phyloP scores from a whole-genome alignment of 2,113 vertebrate species.

The Craseonycteris thonglongyai region DNA sequence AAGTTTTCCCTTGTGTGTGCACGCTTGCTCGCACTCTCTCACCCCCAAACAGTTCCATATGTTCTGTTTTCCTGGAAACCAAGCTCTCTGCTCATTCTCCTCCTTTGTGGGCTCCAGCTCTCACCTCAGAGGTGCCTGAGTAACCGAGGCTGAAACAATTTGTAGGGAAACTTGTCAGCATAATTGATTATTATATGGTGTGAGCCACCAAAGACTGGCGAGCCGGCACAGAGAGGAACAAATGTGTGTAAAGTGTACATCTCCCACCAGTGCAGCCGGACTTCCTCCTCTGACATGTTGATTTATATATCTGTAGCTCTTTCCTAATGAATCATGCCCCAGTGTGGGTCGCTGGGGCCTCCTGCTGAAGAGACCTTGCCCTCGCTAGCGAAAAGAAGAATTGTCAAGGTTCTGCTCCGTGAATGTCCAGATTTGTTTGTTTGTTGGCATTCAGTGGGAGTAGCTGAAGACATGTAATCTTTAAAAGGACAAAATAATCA shows the following conservation, averaged over 20 bases:
- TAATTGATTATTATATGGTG: constrained; percentile 81
- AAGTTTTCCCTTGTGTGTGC: neutral
- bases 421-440: neutral
- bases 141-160: constrained; percentile 57
- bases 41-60: constrained; percentile 42
- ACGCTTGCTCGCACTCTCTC: neutral
- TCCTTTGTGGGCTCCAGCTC: neutral
- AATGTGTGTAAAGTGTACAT: neutral
- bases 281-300: constrained; percentile 66
- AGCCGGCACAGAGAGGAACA: constrained; percentile 60
- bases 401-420: constrained; percentile 17
- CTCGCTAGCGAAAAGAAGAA: constrained; percentile 23
- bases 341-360: constrained; percentile 67
- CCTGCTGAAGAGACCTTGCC: constrained; percentile 70
- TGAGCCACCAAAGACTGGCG: constrained; percentile 65
- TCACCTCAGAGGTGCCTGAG: neutral
- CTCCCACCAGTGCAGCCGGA: constrained; percentile 5
- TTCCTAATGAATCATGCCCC: constrained; percentile 60
- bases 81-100: neutral
- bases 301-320: constrained; percentile 71
- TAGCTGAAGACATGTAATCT: constrained; percentile 36
- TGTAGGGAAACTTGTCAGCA: constrained; percentile 75
- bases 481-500: constrained; percentile 28
- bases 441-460: neutral
- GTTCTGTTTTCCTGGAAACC: constrained; percentile 36